Evolutionary conservation across 2,797 vertebrate genomes (phyloP), one percentile per base, ranked within the genome.

Genomic region (Gastrophryne carolinensis): DNA sequence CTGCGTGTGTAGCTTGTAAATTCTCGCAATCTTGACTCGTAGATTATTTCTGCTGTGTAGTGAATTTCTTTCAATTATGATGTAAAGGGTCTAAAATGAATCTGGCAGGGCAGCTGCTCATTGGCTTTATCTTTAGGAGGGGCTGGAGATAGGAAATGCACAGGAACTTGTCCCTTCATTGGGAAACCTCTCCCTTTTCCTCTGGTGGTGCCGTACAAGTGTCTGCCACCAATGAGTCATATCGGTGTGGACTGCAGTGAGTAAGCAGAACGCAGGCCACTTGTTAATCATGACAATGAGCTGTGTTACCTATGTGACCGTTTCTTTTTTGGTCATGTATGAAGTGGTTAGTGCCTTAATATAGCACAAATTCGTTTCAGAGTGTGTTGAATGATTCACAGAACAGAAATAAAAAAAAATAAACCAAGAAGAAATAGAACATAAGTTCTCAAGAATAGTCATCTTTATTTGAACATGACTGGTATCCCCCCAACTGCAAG

Each of bases 101-200:
- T 41, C 9, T 54, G 13, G 12, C 10, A 37, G 29, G 64, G 65
- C 1, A 0, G 79, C 56, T 75, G 71, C 53, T 69, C 72, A 75
- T 74, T 75, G 64, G 84, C 77, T 80, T 84, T 80, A 72, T 80
- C 69, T 78, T 79, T 81, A 78, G 72, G 11, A 50, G 58, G 0
- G 80, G 84, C 84, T 87, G 85, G 86, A 89, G 89, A 88, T 79
- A 85, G 80, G 86, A 81, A 83, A 52, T 75, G 81, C 85, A 87
- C 83, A 80, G 84, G 81, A 85, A 82, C 81, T 83, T 76, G 73
- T 88, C 88, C 89, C 88, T 89, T 89, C 85, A 84, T 86, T 89
- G 89, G 90, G 91, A 91, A 90, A 84, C 86, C 85, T 86, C 88
- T 88, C 88, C 89, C 87, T 89, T 71, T 78, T 70, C 75, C 75